These are phyloP conservation scores for Hyles vespertilio DNA, from an alignment of 1,140 invertebrate species.

Conservation along the genomic window DNA sequence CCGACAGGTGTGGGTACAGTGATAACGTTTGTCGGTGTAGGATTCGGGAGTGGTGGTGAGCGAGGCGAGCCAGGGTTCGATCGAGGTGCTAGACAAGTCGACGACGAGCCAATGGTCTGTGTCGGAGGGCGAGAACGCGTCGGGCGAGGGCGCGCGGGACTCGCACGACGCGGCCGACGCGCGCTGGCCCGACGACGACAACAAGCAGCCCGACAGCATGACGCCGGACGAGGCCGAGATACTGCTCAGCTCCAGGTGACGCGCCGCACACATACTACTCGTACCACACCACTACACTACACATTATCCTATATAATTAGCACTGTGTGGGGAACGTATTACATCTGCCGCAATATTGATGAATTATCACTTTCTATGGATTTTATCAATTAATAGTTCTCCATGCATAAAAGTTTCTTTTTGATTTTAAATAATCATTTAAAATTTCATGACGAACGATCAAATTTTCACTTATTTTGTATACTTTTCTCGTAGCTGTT, in stretches of 20 bases:
- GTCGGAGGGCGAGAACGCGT: conserved; percentile 60
- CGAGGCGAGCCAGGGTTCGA: conserved; percentile 71
- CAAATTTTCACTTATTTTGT: too few relatives aligned
- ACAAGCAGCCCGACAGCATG: conserved; percentile 81
- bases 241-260: conserved; percentile 86
- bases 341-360: too few relatives aligned
- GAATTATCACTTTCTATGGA: too few relatives aligned
- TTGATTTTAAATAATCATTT: too few relatives aligned
- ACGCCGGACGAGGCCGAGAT: conserved; percentile 90
- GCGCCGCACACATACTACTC: neutral
- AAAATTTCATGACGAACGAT: too few relatives aligned
- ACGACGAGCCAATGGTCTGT: conserved; percentile 75
- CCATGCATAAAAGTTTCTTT: too few relatives aligned
- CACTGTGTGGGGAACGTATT: too few relatives aligned
- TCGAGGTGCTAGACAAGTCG: conserved; percentile 75
- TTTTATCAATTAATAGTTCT: too few relatives aligned
- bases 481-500: too few relatives aligned
- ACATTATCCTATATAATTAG: too few relatives aligned
- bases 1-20: too few relatives aligned
- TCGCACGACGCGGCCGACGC: conserved; percentile 23
- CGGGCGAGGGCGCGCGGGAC: conserved; percentile 48
- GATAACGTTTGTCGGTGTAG: conserved; percentile 18
- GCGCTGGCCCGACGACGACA: conserved; percentile 39
- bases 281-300: too few relatives aligned
- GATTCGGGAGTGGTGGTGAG: conserved; percentile 73